Percentiles rank a stretch among this genome's conserved stretches.
phyloP scores from a whole-genome alignment of 2,888 invertebrate genomes.

The Yponomeuta plumbellus region DNA sequence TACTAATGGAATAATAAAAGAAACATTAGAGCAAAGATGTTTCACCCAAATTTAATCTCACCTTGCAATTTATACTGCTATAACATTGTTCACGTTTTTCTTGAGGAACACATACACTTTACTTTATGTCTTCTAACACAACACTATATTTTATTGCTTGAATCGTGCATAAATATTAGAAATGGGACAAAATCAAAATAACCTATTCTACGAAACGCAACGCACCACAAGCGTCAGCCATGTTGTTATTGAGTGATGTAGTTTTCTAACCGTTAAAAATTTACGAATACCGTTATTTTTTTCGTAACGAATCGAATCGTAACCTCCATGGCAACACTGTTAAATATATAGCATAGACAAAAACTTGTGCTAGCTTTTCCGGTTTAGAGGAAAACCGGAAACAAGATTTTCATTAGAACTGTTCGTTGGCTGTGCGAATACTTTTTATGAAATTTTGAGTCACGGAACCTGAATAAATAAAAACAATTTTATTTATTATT shows the following conservation, averaged over 20 bases:
- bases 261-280: background rate
- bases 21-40: background rate
- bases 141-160: background rate
- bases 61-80: constrained; percentile 44
- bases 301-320: no score
- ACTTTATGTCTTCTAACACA: background rate
- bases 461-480: no score
- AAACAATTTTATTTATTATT: no score
- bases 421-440: no score
- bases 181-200: constrained; percentile 11
- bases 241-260: constrained; percentile 19
- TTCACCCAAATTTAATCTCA: constrained; percentile 30
- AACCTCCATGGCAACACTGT: no score
- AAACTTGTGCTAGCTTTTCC: no score
- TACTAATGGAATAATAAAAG: constrained; percentile 8
- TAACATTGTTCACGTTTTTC: constrained; percentile 55
- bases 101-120: constrained; percentile 21
- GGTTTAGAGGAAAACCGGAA: no score
- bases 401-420: no score
- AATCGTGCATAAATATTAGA: background rate
- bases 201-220: constrained; percentile 3
- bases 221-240: constrained; percentile 13
- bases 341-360: no score
- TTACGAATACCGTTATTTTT: background rate
- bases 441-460: no score